Conservation (phyloP, 2,797 vertebrate species). For the Peromyscus eremicus region DNA sequence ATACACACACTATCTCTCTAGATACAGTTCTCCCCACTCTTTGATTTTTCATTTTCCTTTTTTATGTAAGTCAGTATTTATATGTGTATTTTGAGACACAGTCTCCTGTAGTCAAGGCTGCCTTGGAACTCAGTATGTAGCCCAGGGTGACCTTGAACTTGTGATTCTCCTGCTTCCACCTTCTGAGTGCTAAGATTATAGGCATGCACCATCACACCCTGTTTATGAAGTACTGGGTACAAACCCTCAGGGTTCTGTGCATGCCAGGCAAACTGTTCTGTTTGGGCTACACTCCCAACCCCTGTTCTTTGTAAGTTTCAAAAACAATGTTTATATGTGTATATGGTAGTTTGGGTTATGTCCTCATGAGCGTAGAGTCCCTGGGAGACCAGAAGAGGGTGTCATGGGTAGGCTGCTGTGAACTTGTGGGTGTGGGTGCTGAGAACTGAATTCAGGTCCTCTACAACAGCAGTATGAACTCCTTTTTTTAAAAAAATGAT, state of each 20-base stretch:
- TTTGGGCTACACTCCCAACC: background rate
- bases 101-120: background rate
- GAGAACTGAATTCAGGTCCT: background rate
- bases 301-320: background rate
- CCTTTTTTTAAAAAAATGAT: background rate
- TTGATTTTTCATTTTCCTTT: constrained; percentile 26
- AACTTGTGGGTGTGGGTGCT: background rate
- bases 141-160: background rate
- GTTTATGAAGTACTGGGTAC: background rate
- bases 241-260: background rate
- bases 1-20: background rate
- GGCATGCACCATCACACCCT: background rate
- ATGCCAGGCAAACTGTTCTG: background rate
- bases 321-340: background rate
- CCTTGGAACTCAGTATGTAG: background rate
- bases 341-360: background rate
- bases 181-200: background rate
- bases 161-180: background rate
- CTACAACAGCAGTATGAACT: background rate
- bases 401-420: background rate
- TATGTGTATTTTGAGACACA: background rate
- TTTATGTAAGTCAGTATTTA: background rate
- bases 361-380: background rate
- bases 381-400: background rate
- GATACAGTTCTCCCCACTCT: background rate